phyloP scores from a whole-genome alignment of 2,888 invertebrate genomes.

The Amblyjoppa fuscipennis region DNA sequence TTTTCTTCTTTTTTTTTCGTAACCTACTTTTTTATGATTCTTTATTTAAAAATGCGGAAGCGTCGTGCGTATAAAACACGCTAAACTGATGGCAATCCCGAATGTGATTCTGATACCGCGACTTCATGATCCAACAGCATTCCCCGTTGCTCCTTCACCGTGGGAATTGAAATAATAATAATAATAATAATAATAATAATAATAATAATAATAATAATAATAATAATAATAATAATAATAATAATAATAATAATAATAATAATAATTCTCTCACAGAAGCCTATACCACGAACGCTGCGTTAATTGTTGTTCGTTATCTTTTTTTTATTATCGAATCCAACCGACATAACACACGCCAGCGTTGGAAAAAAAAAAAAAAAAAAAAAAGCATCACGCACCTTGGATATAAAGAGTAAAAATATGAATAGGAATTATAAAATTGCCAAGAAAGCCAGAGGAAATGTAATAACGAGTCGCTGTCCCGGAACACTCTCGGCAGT shows the following conservation, averaged over 20 bases:
- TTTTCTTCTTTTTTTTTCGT: background rate
- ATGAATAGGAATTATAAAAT: slow-evolving; percentile 63
- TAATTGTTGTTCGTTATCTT: slow-evolving; percentile 27
- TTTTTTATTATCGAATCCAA: slow-evolving; percentile 49
- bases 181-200: background rate
- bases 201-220: background rate
- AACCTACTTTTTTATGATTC: slow-evolving; percentile 35
- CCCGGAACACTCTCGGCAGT: slow-evolving; percentile 59
- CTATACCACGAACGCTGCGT: background rate
- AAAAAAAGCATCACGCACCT: slow-evolving; percentile 9
- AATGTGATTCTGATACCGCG: slow-evolving; percentile 26
- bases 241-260: background rate
- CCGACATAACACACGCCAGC: slow-evolving; percentile 17
- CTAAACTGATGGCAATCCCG: slow-evolving; percentile 57
- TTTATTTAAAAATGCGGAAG: slow-evolving; percentile 70
- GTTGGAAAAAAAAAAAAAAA: background rate
- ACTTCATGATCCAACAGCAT: slow-evolving; percentile 53
- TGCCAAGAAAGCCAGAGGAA: slow-evolving; percentile 63
- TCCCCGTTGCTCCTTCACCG: slow-evolving; percentile 61
- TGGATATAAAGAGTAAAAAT: slow-evolving; percentile 1
- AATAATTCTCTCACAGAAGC: background rate
- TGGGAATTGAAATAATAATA: slow-evolving; percentile 57
- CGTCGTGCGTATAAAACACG: slow-evolving; percentile 53
- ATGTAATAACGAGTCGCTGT: slow-evolving; percentile 68
- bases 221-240: background rate